Conservation (phyloP, 2,888 invertebrate genomes). For the Steinernema scapterisci region DNA sequence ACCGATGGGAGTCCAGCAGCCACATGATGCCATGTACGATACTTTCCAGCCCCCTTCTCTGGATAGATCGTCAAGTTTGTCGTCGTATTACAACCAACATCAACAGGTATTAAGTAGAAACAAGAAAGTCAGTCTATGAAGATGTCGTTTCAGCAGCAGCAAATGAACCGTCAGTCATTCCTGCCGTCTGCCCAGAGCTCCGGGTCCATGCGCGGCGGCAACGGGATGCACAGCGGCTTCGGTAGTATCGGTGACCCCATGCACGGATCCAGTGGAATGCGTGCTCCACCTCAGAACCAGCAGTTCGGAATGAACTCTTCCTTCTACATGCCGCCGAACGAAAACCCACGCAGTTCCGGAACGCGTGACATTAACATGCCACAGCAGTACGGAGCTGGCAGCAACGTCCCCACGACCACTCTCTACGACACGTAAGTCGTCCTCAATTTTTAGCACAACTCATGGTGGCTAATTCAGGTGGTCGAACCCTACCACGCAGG, state of each 20-base stretch:
- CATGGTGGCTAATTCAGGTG: not conserved
- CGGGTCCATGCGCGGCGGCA: not conserved
- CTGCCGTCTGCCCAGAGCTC: not conserved
- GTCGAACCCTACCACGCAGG: not conserved
- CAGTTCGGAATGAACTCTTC: not conserved
- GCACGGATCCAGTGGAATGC: not conserved
- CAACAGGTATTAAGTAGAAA: not conserved
- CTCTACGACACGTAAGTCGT: not conserved
- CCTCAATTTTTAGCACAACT: too few species aligned
- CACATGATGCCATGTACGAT: not conserved
- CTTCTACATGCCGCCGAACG: constrained; percentile 2
- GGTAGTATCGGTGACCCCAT: constrained; percentile 2
- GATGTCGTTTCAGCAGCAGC: not conserved
- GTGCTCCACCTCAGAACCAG: not conserved
- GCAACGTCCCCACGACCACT: not conserved
- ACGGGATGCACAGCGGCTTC: not conserved
- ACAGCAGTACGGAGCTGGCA: not conserved
- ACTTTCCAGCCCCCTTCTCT: not conserved
- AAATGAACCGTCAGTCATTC: not conserved
- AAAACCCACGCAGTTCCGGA: not conserved
- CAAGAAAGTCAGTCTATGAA: not conserved
- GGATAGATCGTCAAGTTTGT: not conserved
- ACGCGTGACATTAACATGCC: not conserved
- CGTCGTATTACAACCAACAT: not conserved
- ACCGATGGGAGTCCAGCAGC: not conserved